Evolutionary conservation across 1,140 invertebrate genomes (phyloP).

Genomic region (Rhynchophorus ferrugineus): DNA sequence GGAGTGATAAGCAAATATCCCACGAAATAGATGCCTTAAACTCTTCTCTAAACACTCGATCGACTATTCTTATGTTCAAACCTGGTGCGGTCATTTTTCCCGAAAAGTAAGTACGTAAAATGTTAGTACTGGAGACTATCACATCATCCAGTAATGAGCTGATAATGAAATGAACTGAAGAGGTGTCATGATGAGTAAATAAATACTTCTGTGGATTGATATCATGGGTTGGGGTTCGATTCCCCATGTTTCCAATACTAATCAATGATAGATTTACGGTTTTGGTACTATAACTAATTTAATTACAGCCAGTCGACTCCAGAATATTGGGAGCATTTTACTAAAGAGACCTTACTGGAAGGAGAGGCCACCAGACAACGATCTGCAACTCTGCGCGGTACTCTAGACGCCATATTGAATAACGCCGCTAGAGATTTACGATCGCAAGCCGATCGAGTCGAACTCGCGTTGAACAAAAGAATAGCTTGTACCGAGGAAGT

Average conservation of each 20-base stretch:
- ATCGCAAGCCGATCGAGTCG: conserved; percentile 63
- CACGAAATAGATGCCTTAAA: conserved; percentile 66
- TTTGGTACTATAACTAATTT: no score
- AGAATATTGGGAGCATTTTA: conserved; percentile 64
- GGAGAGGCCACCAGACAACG: conserved; percentile 55
- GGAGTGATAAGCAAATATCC: conserved; percentile 80
- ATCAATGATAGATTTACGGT: no score
- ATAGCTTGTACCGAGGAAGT: conserved; percentile 60
- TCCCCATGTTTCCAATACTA: no score
- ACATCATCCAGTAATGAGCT: no score
- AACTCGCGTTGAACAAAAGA: conserved; percentile 55
- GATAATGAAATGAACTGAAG: no score
- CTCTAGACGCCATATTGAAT: conserved; percentile 54
- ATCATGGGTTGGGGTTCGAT: no score
- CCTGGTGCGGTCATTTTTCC: conserved; percentile 63
- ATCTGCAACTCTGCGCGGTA: conserved; percentile 53
- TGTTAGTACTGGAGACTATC: no score
- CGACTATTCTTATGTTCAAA: conserved; percentile 57
- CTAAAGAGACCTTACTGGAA: conserved; percentile 54
- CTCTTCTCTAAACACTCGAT: conserved; percentile 54
- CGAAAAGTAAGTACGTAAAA: conserved; percentile 47
- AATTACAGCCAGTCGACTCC: conserved; percentile 50
- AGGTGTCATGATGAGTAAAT: no score
- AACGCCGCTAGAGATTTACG: conserved; percentile 62
- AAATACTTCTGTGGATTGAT: no score